These are phyloP conservation scores for Xylocopa sonorina DNA, from an alignment of 1,140 invertebrate genomes.

Conservation along the genomic window DNA sequence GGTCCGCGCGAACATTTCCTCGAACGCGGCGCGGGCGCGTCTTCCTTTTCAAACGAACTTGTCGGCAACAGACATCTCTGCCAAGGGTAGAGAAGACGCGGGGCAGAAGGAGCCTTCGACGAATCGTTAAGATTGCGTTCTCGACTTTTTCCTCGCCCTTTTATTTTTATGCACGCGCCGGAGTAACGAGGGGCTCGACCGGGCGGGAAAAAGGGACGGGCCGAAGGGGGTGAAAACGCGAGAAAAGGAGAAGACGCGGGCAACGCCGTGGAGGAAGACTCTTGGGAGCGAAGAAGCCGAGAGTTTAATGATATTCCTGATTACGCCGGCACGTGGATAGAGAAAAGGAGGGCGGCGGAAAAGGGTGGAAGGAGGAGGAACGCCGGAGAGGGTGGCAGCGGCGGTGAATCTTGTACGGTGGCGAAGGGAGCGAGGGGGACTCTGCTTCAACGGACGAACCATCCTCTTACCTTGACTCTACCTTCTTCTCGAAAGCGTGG, in stretches of 20 bases:
- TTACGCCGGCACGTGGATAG: conserved; percentile 72
- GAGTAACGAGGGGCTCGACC: conserved; percentile 67
- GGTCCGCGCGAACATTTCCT: not conserved
- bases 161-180: conserved; percentile 54
- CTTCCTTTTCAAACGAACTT: conserved; percentile 29
- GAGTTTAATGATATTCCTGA: conserved; percentile 82
- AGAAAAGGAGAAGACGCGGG: conserved; percentile 37
- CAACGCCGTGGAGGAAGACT: conserved; percentile 54
- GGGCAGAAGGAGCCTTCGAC: conserved; percentile 42
- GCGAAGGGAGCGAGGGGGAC: not conserved
- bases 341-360: conserved; percentile 41
- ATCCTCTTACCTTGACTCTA: no score
- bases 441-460: no score
- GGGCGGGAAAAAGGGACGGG: not conserved
- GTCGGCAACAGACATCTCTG: conserved; percentile 34
- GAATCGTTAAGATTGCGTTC: conserved; percentile 68
- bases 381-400: not conserved
- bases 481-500: no score
- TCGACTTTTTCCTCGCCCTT: conserved; percentile 46
- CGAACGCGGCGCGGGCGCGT: not conserved
- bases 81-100: not conserved
- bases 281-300: conserved; percentile 72
- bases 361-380: not conserved
- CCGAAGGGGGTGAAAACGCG: conserved; percentile 29
- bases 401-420: not conserved